These are phyloP conservation scores for Dipodomys stephensi DNA, from an alignment of 2,113 vertebrate species.

Conservation along the genomic window DNA sequence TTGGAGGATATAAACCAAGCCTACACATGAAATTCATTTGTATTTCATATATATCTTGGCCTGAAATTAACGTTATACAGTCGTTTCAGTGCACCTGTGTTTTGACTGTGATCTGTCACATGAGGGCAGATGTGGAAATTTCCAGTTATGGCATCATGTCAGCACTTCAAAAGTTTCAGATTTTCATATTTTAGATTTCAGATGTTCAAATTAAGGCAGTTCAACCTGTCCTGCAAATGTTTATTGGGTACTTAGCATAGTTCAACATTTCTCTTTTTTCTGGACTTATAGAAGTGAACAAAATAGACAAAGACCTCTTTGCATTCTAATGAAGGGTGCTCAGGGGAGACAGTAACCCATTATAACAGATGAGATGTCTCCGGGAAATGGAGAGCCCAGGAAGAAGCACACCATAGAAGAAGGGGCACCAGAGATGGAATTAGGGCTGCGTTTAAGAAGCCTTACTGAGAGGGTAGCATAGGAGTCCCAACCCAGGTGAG, in stretches of 20 bases:
- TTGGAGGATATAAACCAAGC: background rate
- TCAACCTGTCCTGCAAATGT: background rate
- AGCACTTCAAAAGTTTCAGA: background rate
- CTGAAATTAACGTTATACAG: background rate
- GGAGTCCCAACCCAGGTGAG: background rate
- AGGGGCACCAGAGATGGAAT: background rate
- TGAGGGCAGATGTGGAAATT: background rate
- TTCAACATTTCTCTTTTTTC: background rate
- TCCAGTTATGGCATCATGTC: background rate
- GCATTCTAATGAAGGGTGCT: background rate
- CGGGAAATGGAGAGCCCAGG: background rate
- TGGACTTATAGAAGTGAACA: background rate
- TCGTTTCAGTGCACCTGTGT: background rate
- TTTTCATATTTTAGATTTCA: conserved; percentile 3
- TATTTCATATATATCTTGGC: background rate
- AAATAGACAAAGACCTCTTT: background rate
- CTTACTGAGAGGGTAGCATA: background rate
- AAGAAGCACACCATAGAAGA: background rate
- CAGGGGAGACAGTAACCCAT: background rate
- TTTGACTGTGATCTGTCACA: background rate
- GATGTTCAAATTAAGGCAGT: background rate
- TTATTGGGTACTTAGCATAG: background rate
- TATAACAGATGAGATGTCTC: background rate
- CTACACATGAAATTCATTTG: background rate
- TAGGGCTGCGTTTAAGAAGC: background rate